These are phyloP conservation scores for Actias luna DNA, from an alignment of 2,888 invertebrate species.

Conservation along the genomic window DNA sequence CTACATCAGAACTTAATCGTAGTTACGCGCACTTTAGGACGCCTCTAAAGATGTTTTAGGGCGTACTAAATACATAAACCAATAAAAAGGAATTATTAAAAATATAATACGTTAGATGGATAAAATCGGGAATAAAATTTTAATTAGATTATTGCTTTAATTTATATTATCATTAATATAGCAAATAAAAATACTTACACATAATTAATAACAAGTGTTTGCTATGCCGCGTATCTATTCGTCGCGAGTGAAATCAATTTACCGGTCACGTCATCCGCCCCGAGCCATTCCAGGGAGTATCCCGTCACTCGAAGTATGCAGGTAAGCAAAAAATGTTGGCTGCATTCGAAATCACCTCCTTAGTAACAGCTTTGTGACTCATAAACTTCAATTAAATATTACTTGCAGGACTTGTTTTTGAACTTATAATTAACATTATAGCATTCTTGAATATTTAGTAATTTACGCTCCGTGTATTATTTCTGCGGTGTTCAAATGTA, in stretches of 20 bases:
- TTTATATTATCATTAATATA: neutral
- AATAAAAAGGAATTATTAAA: no score
- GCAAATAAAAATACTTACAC: conserved; percentile 4
- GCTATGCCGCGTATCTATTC: neutral
- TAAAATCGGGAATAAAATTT: no score
- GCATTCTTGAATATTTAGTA: conserved; percentile 3
- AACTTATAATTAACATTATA: neutral
- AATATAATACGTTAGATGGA: no score
- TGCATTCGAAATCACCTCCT: conserved; percentile 38
- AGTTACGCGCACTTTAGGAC: no score
- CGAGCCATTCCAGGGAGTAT: conserved; percentile 47
- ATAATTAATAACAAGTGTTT: neutral
- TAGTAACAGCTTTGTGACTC: conserved; percentile 28
- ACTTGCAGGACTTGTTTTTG: conserved; percentile 2
- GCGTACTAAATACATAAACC: no score
- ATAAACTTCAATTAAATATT: conserved; percentile 31
- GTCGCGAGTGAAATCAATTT: conserved; percentile 44
- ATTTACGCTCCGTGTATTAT: conserved; percentile 11
- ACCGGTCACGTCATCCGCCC: conserved; percentile 44
- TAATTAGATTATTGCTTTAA: no score
- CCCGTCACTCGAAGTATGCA: conserved; percentile 37
- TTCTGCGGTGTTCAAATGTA: neutral
- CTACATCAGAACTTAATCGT: no score
- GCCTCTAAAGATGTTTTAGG: no score
- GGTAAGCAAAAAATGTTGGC: conserved; percentile 33